Conservation (phyloP, 2,113 vertebrate genomes). For the Colius striatus region DNA sequence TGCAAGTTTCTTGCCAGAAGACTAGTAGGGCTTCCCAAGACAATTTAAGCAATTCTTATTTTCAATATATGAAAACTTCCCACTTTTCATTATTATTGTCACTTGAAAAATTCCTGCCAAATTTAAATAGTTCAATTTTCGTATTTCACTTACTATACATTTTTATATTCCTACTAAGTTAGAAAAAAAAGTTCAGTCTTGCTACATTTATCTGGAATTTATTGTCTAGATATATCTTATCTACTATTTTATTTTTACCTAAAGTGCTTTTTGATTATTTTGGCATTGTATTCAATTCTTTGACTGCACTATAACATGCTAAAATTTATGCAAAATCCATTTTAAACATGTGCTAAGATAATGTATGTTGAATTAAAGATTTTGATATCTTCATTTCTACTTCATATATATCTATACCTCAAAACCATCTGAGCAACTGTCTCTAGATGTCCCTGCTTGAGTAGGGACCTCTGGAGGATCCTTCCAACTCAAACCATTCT, state of each 20-base stretch:
- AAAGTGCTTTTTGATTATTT: neutral
- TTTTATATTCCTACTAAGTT: neutral
- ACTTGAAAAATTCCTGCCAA: neutral
- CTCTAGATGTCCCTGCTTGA: neutral
- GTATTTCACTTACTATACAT: neutral
- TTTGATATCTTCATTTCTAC: neutral
- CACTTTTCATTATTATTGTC: neutral
- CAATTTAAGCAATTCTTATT: neutral
- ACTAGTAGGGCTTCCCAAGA: neutral
- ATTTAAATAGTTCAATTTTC: neutral
- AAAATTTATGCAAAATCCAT: neutral
- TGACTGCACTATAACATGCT: neutral
- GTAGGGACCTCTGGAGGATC: neutral
- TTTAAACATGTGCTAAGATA: neutral
- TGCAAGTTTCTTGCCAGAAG: fast-evolving
- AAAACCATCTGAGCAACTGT: neutral
- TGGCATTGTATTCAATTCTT: neutral
- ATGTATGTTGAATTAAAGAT: neutral
- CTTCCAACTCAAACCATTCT: neutral
- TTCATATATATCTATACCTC: neutral
- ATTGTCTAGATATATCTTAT: too few relatives aligned
- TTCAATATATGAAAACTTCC: neutral
- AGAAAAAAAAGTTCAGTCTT: neutral
- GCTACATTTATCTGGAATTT: neutral
- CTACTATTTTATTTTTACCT: neutral